Base-by-base conservation (phyloP, 2,888 invertebrate species). In the Trachelus tabidus region DNA sequence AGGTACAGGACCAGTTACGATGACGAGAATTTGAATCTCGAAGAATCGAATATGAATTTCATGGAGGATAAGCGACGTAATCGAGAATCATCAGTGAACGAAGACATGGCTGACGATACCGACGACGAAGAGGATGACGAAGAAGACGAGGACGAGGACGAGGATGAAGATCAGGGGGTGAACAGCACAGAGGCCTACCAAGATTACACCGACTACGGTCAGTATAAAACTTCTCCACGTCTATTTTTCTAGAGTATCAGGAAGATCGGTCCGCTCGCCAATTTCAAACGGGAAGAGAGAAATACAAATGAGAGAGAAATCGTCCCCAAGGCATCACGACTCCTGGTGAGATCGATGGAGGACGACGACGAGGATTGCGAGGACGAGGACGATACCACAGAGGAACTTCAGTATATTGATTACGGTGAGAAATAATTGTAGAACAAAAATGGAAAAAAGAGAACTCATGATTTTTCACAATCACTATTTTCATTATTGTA, bases 161-260 rank as follows among this genome's bases (percentile, higher is more conserved):
- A 79, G 6, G 80, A 80, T 31, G 74, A 83, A 11, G 69, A 69
- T 69, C 69, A 71, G 6, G 3, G 30, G 40, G 71, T 56, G 34
- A 37, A 76, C 69, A 40, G 37, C 79, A 76, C 76, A 56, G 78
- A 79, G 74, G 30, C 80, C 40, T 71, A 75, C 33, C 69, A 31
- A 23, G 84, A 81, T 68, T 83, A 83, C 80, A 77, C 79, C 78
- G 85, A 88, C 74, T 83, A 89, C 79, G 89, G 89, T 89, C 87
- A 89, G 89, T 89, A 83, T 80, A 78, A 69, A 68, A 80, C 81
- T 80, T 71, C 76, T 35, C 79, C 34, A 80, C 79, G 77, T 68
- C 76, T 76, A 40, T 68, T 83, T 86, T 86, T 87, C 31, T 80
- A 86, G 85, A 82, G 79, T 37, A 79, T 76, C 75, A 75, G 78